Base-by-base conservation (phyloP, 2,797 vertebrate species). In the Enteromius treurensis region DNA sequence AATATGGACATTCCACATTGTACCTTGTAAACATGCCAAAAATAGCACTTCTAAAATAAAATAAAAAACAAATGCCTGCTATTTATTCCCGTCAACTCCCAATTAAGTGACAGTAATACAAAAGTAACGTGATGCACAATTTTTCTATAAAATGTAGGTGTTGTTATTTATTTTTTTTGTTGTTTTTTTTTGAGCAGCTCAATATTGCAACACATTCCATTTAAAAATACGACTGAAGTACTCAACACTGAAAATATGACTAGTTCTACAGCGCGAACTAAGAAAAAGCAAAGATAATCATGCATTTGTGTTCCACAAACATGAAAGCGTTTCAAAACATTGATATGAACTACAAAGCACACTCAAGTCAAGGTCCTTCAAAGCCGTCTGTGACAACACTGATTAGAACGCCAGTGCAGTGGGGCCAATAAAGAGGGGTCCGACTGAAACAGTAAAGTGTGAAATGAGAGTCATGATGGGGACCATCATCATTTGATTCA, bases 401-500 rank as follows among this genome's bases (percentile, higher is more conserved):
- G 65, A 80, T 80, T 68, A 69, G n/a, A 68, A 37, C 42, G 14
- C 19, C 34, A 55, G 65, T 53, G 47, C 62, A 79, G 64, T n/a
- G 21, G 45, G 77, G 26, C 74, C 13, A 68, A 60, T 68, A 75
- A 81, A 51, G n/a, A n/a, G 69, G 23, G 26, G 60, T 29, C 23
- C 49, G 7, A 73, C 75, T 81, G 23, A 84, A 71, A 68, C 17
- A 42, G 29, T 45, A 37, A 86, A 86, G 74, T 81, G 53, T 84
- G 82, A 73, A 81, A 84, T 81, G 60, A 84, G 58, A 55, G 58
- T 32, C 70, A 65, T 64, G 53, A 65, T 70, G 69, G 60, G 34
- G 68, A 78, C 11, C 40, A 70, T 77, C 77, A 84, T 77, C 71
- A 58, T 87, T 42, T 82, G 60, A 84, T 79, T 71, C 42, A 49